Conservation (phyloP, 2,888 invertebrate species). For the Drosophila setosimentum region DNA sequence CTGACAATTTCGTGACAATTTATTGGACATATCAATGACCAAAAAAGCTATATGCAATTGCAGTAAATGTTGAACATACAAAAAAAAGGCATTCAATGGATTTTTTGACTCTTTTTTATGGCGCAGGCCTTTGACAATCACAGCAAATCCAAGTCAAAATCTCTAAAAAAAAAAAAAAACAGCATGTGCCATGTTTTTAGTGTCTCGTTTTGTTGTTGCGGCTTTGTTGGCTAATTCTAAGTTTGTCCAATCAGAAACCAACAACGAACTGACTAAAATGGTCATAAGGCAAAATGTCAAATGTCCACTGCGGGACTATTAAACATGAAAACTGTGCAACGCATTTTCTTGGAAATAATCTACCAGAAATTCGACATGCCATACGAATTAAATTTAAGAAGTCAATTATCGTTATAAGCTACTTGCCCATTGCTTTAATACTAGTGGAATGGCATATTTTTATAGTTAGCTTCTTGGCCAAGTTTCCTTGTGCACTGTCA, state of each 20-base stretch:
- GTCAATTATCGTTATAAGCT: slow-evolving; percentile 1
- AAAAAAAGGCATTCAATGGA: slow-evolving; percentile 43
- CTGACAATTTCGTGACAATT: slow-evolving; percentile 76
- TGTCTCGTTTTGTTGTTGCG: slow-evolving; percentile 23
- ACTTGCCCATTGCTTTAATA: background rate
- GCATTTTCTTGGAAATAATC: background rate
- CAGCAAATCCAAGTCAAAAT: slow-evolving; percentile 30
- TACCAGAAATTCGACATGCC: background rate
- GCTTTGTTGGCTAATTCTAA: slow-evolving; percentile 63
- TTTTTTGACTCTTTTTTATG: slow-evolving; percentile 4
- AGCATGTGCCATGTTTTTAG: slow-evolving; percentile 54
- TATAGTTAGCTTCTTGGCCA: slow-evolving; percentile 39
- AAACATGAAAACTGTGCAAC: slow-evolving; percentile 23
- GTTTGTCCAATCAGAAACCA: slow-evolving; percentile 53
- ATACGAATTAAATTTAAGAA: background rate
- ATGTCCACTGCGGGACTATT: slow-evolving; percentile 26
- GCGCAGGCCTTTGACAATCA: slow-evolving; percentile 38
- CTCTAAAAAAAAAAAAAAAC: slow-evolving; percentile 49
- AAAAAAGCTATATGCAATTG: slow-evolving; percentile 67
- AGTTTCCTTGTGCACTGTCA: slow-evolving; percentile 50
- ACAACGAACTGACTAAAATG: slow-evolving; percentile 61
- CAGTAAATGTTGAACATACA: slow-evolving; percentile 48
- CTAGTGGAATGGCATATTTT: slow-evolving; percentile 23
- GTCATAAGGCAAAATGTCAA: slow-evolving; percentile 72
- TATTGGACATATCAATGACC: slow-evolving; percentile 75